phyloP scores from a whole-genome alignment of 2,888 invertebrate species.

The Drosophila koepferae region DNA sequence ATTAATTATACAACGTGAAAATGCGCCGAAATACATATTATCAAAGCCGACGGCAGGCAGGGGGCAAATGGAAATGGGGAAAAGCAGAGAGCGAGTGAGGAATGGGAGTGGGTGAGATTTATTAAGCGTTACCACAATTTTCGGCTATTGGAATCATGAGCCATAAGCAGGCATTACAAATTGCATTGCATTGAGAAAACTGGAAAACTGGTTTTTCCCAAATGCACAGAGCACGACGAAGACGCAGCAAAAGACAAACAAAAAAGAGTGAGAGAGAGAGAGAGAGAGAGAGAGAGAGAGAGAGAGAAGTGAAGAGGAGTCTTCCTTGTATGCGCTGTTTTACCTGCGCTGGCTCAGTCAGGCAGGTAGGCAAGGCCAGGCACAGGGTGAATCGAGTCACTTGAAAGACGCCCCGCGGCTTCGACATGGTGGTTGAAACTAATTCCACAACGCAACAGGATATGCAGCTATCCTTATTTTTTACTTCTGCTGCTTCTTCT shows the following conservation, averaged over 20 bases:
- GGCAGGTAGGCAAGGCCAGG: constrained; percentile 37
- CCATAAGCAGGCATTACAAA: constrained; percentile 77
- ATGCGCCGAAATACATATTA: constrained; percentile 66
- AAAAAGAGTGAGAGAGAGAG: no score
- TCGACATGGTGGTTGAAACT: constrained; percentile 70
- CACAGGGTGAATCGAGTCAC: constrained; percentile 44
- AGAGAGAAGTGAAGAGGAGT: constrained; percentile 3
- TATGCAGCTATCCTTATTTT: constrained; percentile 57
- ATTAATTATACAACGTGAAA: constrained; percentile 77
- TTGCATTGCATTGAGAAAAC: constrained; percentile 37
- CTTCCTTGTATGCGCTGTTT: constrained; percentile 13
- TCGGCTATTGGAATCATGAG: constrained; percentile 44
- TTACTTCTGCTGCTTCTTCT: neutral
- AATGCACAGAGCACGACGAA: constrained; percentile 13
- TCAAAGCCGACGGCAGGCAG: neutral
- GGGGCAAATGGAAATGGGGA: no score
- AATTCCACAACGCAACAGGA: constrained; percentile 77
- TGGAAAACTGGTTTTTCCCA: constrained; percentile 62
- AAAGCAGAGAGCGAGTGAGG: neutral
- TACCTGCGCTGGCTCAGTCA: constrained; percentile 48
- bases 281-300: neutral
- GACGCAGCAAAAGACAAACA: constrained; percentile 21
- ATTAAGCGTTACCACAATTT: constrained; percentile 52
- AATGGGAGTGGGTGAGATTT: constrained; percentile 4
- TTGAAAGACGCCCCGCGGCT: constrained; percentile 47